Percentiles rank a stretch among this genome's conserved stretches.
phyloP scores from a whole-genome alignment of 2,888 invertebrate species.

The Temnothorax unifasciatus region DNA sequence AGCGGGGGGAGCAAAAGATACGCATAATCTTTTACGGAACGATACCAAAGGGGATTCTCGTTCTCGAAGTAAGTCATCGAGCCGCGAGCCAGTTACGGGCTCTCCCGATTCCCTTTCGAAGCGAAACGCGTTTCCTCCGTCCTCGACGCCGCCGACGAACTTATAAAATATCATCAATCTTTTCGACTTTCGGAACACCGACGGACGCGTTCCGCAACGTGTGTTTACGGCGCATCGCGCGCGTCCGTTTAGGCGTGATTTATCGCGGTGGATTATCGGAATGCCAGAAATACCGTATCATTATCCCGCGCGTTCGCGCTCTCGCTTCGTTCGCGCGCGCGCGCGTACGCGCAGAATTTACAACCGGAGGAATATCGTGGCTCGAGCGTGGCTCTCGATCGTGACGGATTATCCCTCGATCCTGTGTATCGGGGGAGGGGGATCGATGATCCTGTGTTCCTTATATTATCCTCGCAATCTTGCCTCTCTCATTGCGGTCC shows the following conservation, averaged over 20 bases:
- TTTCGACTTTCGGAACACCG: constrained; percentile 58
- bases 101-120: constrained; percentile 10
- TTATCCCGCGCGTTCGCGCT: constrained; percentile 79
- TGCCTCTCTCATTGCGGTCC: neutral
- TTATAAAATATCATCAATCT: constrained; percentile 81
- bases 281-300: constrained; percentile 86
- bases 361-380: constrained; percentile 61
- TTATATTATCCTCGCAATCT: constrained; percentile 29
- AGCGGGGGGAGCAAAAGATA: neutral
- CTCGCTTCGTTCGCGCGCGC: constrained; percentile 64
- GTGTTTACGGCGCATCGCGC: constrained; percentile 82
- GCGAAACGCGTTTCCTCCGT: neutral
- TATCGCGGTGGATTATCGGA: constrained; percentile 85
- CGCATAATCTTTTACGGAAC: constrained; percentile 1
- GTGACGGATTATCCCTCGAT: constrained; percentile 63
- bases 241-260: constrained; percentile 84
- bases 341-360: constrained; percentile 68
- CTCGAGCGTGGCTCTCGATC: constrained; percentile 58
- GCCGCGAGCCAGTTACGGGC: neutral
- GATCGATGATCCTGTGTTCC: constrained; percentile 27
- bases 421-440: neutral
- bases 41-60: constrained; percentile 13
- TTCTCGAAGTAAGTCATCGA: constrained; percentile 29
- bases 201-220: constrained; percentile 78
- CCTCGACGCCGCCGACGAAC: constrained; percentile 64